Base-by-base conservation (phyloP, 2,797 vertebrate species). In the Myotis vivesi region DNA sequence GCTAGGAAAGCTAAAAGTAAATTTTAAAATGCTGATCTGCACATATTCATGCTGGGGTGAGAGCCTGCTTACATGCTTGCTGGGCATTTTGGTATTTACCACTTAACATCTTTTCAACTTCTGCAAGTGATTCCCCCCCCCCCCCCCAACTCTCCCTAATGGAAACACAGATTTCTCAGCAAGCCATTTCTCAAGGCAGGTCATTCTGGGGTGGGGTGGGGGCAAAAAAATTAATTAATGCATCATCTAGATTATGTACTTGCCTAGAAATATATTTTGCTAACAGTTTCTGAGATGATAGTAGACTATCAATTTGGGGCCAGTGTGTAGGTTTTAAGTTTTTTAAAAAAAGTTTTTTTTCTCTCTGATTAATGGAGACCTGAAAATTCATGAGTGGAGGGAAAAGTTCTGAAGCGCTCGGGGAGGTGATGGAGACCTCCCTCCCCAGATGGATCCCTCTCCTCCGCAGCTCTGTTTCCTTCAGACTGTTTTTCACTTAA, bases 21-120 rank as follows among this genome's bases (percentile, higher is more conserved):
- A 93, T 51, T 85, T 95, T 86, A 88, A 95, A 96, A 89, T 5
- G 96, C 96, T 93, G 96, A 96, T 82, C 81, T 92, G 77, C n/a
- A 77, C 36, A 51, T 59, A 95, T 94, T 95, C 92, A 33, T 71
- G 57, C 64, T 72, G 72, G 85, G 55, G 81, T 64, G 69, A 76
- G 80, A 85, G 81, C 57, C 36, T 83, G 72, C 59, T 55, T 59
- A 69, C 49, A 46, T 95, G 93, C 94, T 93, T 82, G 88, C 86
- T 92, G 90, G 94, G 92, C 87, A 91, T 86, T 94, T 95, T 85
- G 72, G 71, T 89, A 76, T 95, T 95, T 92, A 92, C 92, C 75
- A 91, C 44, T 88, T 82, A 93, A 90, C 84, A 77, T 89, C 75
- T 95, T 92, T 89, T 69, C 86, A 92, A 80, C 46, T 93, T 91